Evolutionary conservation across 2,113 vertebrate genomes (phyloP).

Genomic region (Chaenogobius annularis): DNA sequence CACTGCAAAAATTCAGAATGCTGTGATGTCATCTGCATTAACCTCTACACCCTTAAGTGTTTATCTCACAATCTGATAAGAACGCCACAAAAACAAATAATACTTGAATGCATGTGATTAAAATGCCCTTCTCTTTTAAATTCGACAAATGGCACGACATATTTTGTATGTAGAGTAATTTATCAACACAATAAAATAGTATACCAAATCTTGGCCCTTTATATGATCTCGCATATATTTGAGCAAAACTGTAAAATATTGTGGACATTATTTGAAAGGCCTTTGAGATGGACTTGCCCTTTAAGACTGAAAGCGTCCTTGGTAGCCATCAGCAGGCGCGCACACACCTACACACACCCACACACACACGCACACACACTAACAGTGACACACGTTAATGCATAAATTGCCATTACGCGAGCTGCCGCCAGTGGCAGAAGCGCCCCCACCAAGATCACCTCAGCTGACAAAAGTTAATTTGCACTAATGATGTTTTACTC

Average conservation of each 20-base stretch:
- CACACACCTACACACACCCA: slow-evolving; percentile 18
- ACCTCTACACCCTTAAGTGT: neutral
- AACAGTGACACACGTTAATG: slow-evolving; percentile 52
- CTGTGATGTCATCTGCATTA: too few species aligned
- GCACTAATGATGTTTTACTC: slow-evolving; percentile 84
- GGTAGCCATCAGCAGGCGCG: slow-evolving; percentile 60
- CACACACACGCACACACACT: slow-evolving; percentile 31
- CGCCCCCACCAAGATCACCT: slow-evolving; percentile 79
- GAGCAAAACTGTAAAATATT: neutral
- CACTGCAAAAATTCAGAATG: too few species aligned
- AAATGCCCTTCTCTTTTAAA: neutral
- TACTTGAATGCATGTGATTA: neutral
- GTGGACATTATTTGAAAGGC: slow-evolving; percentile 17
- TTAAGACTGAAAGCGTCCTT: slow-evolving; percentile 64
- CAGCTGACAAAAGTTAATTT: slow-evolving; percentile 85
- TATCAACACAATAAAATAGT: neutral
- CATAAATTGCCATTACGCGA: slow-evolving; percentile 78
- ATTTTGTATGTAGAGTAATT: neutral
- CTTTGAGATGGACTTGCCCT: slow-evolving; percentile 58
- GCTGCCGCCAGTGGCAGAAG: slow-evolving; percentile 73
- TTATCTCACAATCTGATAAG: neutral
- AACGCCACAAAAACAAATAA: too few species aligned
- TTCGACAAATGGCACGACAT: neutral
- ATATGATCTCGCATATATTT: neutral
- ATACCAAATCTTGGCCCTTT: neutral